A percentile compares a stretch with the other conserved stretches of the same genome.
Conservation (phyloP, 2,888 invertebrate genomes). For the Andrena fulva region DNA sequence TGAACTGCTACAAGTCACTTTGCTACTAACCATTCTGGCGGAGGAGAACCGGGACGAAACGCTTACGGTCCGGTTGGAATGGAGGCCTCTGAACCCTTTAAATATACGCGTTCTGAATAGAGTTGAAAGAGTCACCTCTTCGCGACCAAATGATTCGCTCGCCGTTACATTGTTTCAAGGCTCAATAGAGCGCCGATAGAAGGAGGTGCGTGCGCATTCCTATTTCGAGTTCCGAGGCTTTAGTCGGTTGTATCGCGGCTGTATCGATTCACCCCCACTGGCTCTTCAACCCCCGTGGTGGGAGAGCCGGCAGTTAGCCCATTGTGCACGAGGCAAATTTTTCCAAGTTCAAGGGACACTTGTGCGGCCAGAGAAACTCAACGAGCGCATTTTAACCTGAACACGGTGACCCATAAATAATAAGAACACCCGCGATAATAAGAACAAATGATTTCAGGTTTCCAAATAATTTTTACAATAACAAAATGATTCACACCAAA, state of each 20-base stretch:
- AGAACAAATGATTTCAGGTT: too few relatives aligned
- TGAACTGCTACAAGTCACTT: conserved; percentile 36
- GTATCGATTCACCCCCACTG: conserved; percentile 83
- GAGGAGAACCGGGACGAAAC: conserved; percentile 39
- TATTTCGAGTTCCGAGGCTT: conserved; percentile 83
- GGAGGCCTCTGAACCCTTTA: conserved; percentile 41
- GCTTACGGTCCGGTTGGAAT: conserved; percentile 56
- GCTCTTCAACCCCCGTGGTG: conserved; percentile 65
- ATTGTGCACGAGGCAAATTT: conserved; percentile 76
- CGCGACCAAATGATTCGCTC: conserved; percentile 72
- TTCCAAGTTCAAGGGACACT: conserved; percentile 15
- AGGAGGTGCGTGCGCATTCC: conserved; percentile 78
- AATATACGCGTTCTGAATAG: conserved; percentile 63
- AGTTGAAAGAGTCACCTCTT: conserved; percentile 72
- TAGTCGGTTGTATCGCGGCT: conserved; percentile 82
- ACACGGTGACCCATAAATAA: background rate
- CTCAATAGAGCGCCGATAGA: conserved; percentile 72
- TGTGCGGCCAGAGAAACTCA: background rate
- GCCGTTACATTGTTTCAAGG: conserved; percentile 75
- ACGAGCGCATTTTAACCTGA: background rate
- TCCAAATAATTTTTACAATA: background rate
- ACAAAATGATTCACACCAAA: background rate
- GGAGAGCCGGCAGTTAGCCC: conserved; percentile 69
- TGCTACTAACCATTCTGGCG: conserved; percentile 2
- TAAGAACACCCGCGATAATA: background rate